Percentiles rank a stretch among this genome's conserved stretches.
These are phyloP conservation scores for Platypus cylindrus DNA, from an alignment of 2,888 invertebrate species.

Conservation along the genomic window DNA sequence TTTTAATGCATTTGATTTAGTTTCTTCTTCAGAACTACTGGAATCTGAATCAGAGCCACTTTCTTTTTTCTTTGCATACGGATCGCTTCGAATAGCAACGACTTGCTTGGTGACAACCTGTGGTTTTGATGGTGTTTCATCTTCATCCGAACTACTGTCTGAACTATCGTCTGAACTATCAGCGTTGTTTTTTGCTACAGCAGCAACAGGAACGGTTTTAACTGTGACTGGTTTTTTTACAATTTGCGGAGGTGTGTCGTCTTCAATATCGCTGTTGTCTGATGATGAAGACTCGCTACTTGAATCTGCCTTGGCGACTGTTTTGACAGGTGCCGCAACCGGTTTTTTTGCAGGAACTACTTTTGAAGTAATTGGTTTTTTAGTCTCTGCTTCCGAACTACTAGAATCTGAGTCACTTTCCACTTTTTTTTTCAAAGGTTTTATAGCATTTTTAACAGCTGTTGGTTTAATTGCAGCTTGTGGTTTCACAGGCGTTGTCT, in stretches of 20 bases:
- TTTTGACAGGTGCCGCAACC: not conserved
- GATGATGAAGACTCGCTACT: slow-evolving; percentile 21
- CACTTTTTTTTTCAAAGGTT: not conserved
- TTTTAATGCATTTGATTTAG: slow-evolving; percentile 18
- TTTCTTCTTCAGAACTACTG: slow-evolving; percentile 17
- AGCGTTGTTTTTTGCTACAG: slow-evolving; percentile 4
- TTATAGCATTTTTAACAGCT: slow-evolving; percentile 1
- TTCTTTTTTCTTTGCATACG: slow-evolving; percentile 6
- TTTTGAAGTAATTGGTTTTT: slow-evolving; percentile 18
- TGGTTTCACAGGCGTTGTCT: too few species aligned
- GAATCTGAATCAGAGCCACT: slow-evolving; percentile 6
- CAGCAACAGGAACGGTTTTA: too few species aligned
- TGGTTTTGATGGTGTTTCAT: slow-evolving; percentile 18
- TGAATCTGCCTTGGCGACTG: slow-evolving; percentile 7
- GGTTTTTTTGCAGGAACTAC: slow-evolving; percentile 5
- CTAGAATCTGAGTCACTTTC: slow-evolving; percentile 4
- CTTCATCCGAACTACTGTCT: slow-evolving; percentile 26
- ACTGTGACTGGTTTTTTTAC: slow-evolving; percentile 12
- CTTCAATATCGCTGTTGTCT: slow-evolving; percentile 22
- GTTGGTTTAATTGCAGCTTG: not conserved
- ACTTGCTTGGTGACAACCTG: slow-evolving; percentile 1
- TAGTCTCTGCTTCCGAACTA: slow-evolving; percentile 18
- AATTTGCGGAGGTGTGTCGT: not conserved
- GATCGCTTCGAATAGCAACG: slow-evolving; percentile 6
- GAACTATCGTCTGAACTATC: slow-evolving; percentile 20